Evolutionary conservation across 2,113 vertebrate species (phyloP).

Genomic region (Eretmochelys imbricata): DNA sequence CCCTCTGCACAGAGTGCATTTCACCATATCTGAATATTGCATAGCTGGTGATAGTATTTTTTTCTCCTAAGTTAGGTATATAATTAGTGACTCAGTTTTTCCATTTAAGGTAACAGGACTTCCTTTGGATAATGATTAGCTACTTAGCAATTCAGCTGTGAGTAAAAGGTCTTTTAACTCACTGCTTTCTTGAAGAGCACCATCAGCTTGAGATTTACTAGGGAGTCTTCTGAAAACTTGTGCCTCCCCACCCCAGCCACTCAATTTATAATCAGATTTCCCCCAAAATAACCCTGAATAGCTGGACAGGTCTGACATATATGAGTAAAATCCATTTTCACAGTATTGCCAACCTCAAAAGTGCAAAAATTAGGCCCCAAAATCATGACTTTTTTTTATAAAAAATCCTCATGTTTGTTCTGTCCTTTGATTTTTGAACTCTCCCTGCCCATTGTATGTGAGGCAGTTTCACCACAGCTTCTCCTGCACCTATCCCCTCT

Average conservation of each 20-base stretch:
- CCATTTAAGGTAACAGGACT: neutral
- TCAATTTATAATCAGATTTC: neutral
- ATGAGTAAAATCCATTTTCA: neutral
- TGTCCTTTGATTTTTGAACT: neutral
- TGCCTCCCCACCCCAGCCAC: neutral
- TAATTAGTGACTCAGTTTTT: neutral
- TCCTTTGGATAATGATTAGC: neutral
- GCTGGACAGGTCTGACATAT: neutral
- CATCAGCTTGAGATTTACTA: neutral
- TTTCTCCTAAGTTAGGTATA: neutral
- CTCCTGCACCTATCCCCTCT: neutral
- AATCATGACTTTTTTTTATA: too few species aligned
- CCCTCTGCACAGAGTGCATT: neutral
- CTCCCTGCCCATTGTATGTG: neutral
- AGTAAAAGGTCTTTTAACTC: neutral
- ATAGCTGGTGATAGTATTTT: neutral
- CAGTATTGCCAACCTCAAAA: neutral
- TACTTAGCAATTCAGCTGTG: neutral
- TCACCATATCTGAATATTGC: neutral
- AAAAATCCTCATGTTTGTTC: neutral
- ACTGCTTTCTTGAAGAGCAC: neutral
- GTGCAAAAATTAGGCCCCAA: neutral
- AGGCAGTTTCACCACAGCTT: slow-evolving; percentile 1
- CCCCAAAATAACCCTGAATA: neutral
- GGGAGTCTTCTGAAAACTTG: neutral